A percentile compares a stretch with the other conserved stretches of the same genome.
These are phyloP conservation scores for Calameuta filiformis DNA, from an alignment of 2,888 invertebrate species.

Conservation along the genomic window DNA sequence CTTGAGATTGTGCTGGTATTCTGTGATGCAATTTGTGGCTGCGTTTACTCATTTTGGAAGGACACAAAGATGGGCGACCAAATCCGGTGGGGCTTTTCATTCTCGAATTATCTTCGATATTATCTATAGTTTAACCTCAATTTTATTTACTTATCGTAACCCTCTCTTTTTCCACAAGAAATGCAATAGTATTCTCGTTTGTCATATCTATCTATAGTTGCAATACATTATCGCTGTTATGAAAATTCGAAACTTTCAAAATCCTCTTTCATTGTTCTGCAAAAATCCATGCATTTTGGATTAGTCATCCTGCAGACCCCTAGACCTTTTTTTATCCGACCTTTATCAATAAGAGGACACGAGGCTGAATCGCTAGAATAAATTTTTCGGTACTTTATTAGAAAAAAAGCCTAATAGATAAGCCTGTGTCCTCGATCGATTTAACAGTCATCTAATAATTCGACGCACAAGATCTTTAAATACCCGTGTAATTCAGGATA, in stretches of 20 bases:
- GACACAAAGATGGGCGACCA: neutral
- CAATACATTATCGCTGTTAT: neutral
- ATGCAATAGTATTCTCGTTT: neutral
- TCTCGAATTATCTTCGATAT: neutral
- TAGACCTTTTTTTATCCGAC: neutral
- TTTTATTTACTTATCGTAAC: neutral
- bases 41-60: neutral
- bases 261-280: neutral
- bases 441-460: neutral
- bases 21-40: neutral
- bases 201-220: neutral
- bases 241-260: neutral
- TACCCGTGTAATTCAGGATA: neutral
- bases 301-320: neutral
- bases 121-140: neutral
- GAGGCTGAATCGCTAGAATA: neutral
- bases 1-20: neutral
- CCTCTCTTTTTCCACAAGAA: neutral
- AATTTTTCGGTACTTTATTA: no score
- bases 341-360: neutral
- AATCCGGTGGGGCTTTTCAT: neutral
- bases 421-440: neutral
- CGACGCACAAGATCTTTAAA: neutral
- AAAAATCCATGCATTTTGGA: neutral
- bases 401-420: neutral